A percentile compares a stretch with the other conserved stretches of the same genome.
Conservation (phyloP, 1,140 invertebrate species). For the Lepidurus arcticus region DNA sequence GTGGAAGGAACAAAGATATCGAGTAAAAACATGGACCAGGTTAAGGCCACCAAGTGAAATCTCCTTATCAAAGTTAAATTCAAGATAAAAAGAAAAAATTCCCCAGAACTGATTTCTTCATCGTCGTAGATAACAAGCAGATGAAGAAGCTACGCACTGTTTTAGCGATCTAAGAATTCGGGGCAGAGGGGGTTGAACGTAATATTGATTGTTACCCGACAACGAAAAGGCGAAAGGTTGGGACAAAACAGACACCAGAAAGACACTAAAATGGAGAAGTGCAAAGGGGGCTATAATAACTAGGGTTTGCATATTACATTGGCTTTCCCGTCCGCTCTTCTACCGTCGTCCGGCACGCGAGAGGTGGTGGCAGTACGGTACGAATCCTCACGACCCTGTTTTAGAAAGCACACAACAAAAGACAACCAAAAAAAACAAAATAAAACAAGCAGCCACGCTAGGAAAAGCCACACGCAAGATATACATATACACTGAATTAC, state of each 20-base stretch:
- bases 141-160: background rate
- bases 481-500: background rate
- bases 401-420: background rate
- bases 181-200: background rate
- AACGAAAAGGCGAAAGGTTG: background rate
- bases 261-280: background rate
- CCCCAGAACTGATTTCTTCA: background rate
- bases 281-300: background rate
- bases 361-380: conserved; percentile 87
- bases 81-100: background rate
- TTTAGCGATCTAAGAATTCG: background rate
- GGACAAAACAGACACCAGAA: background rate
- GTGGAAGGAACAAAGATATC: background rate
- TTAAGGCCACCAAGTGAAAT: background rate
- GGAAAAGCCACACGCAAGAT: conserved; percentile 14
- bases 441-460: background rate
- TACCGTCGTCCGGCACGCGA: conserved; percentile 83
- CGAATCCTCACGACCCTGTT: conserved; percentile 87
- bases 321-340: conserved; percentile 82
- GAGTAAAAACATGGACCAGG: background rate
- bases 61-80: background rate
- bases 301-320: conserved; percentile 58
- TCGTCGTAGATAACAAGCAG: background rate
- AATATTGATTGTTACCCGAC: conserved; percentile 1
- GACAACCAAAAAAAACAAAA: background rate